Evolutionary conservation across 2,888 invertebrate species (phyloP).

Genomic region (Sinelater perroti): DNA sequence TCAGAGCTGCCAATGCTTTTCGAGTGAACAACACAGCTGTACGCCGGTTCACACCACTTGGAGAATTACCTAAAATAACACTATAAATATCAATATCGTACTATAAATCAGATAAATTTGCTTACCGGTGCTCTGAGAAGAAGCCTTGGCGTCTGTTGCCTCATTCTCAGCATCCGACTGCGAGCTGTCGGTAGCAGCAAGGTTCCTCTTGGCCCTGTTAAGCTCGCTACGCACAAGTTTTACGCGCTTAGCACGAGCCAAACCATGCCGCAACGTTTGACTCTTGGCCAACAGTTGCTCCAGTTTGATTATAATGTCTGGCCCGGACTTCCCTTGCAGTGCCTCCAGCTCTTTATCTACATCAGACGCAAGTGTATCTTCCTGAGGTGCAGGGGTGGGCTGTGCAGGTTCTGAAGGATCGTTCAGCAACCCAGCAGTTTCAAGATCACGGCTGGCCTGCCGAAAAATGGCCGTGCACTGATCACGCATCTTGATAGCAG

Average conservation of each 20-base stretch:
- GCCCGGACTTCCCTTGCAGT: slow-evolving; percentile 56
- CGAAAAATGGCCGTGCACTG: slow-evolving; percentile 84
- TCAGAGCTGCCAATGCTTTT: slow-evolving; percentile 70
- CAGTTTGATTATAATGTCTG: slow-evolving; percentile 62
- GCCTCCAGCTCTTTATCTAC: slow-evolving; percentile 66
- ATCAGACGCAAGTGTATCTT: slow-evolving; percentile 64
- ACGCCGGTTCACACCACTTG: slow-evolving; percentile 71
- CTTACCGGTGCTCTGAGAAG: slow-evolving; percentile 33
- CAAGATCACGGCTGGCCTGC: slow-evolving; percentile 78
- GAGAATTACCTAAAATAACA: slow-evolving; percentile 54
- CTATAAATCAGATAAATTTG: not conserved
- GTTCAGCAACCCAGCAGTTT: slow-evolving; percentile 66
- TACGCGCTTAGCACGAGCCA: slow-evolving; percentile 67
- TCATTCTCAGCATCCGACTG: slow-evolving; percentile 57
- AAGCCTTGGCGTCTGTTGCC: slow-evolving; percentile 42
- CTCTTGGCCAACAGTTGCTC: slow-evolving; percentile 71
- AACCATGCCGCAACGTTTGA: slow-evolving; percentile 67
- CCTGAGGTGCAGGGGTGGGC: slow-evolving; percentile 47
- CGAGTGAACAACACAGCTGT: slow-evolving; percentile 82
- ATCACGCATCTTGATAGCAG: slow-evolving; percentile 89
- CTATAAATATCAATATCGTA: not conserved
- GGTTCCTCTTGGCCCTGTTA: slow-evolving; percentile 62
- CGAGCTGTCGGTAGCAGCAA: slow-evolving; percentile 54
- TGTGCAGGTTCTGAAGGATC: slow-evolving; percentile 54
- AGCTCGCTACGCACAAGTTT: slow-evolving; percentile 68